Conservation (phyloP, 2,113 vertebrate species). For the Eptatretus burgeri region DNA sequence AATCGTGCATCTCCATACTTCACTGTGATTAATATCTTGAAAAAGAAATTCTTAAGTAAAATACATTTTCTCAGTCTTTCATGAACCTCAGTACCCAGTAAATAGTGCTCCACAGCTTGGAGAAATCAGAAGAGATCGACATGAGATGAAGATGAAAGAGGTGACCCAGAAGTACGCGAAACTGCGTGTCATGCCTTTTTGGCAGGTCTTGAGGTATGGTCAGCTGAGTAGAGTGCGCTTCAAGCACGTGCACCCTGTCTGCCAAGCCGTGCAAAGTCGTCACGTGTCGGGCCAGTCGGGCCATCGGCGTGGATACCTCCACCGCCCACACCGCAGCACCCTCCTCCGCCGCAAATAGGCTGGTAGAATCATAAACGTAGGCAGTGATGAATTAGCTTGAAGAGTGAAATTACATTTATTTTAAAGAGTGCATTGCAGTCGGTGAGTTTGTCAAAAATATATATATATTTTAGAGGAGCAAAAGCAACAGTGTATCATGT, state of each 20-base stretch:
- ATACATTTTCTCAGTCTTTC: too few relatives aligned
- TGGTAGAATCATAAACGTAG: constrained; percentile 13
- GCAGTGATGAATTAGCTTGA: neutral
- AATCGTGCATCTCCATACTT: too few relatives aligned
- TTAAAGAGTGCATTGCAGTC: too few relatives aligned
- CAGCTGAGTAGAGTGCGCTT: constrained; percentile 70
- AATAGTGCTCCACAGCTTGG: too few relatives aligned
- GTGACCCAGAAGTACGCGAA: too few relatives aligned
- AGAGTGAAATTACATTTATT: neutral
- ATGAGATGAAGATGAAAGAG: too few relatives aligned
- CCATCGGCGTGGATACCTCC: constrained; percentile 89
- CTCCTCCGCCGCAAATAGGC: constrained; percentile 72
- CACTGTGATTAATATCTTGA: too few relatives aligned
- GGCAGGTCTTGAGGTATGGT: constrained; percentile 61
- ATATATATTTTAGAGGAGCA: neutral
- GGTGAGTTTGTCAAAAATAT: too few relatives aligned
- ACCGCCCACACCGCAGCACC: constrained; percentile 66
- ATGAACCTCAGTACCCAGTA: too few relatives aligned
- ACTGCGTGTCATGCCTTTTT: constrained; percentile 23
- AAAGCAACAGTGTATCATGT: neutral
- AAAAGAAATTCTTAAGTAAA: too few relatives aligned
- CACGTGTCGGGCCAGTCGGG: constrained; percentile 57
- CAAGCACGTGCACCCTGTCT: constrained; percentile 38
- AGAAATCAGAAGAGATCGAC: too few relatives aligned
- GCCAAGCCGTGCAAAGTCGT: constrained; percentile 51